phyloP scores from a whole-genome alignment of 2,113 vertebrate genomes.

The Hiodon alosoides region DNA sequence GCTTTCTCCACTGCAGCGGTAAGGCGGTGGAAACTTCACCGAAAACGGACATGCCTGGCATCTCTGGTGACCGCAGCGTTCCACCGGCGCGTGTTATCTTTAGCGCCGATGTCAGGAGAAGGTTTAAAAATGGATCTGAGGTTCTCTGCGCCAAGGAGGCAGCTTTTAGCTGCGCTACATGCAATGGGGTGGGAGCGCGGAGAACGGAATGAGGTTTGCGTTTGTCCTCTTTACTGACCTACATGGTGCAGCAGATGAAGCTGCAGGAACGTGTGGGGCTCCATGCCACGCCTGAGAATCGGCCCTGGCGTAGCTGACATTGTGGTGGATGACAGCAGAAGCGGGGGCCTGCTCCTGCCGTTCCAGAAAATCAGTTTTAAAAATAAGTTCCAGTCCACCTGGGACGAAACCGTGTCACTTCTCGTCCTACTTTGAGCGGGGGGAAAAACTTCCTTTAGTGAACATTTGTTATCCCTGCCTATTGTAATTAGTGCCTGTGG shows the following conservation, averaged over 20 bases:
- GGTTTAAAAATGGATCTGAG: not conserved
- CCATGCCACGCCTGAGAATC: slow-evolving; percentile 39
- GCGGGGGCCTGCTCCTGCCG: slow-evolving; percentile 54
- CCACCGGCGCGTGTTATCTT: not conserved
- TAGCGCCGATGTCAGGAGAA: not conserved
- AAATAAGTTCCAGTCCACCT: slow-evolving; percentile 66
- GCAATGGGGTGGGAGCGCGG: not conserved
- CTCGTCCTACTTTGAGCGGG: slow-evolving; percentile 61
- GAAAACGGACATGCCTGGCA: not conserved
- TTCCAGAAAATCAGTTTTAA: slow-evolving; percentile 61
- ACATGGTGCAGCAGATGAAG: slow-evolving; percentile 55
- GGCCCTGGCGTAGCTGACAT: slow-evolving; percentile 24
- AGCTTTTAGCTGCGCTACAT: not conserved
- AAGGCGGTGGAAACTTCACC: slow-evolving; percentile 2
- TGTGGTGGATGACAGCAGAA: slow-evolving; percentile 2
- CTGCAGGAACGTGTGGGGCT: slow-evolving; percentile 36
- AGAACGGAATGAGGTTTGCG: slow-evolving; percentile 23
- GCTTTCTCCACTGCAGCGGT: not conserved
- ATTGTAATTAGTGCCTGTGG: slow-evolving; percentile 47
- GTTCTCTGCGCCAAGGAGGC: slow-evolving; percentile 1
- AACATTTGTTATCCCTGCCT: slow-evolving; percentile 46
- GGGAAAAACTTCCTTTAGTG: slow-evolving; percentile 42
- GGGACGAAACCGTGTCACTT: slow-evolving; percentile 67
- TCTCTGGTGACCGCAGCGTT: not conserved
- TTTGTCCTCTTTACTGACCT: slow-evolving; percentile 63